Conservation (phyloP, 1,140 invertebrate genomes). For the Scaptomyza hsui region DNA sequence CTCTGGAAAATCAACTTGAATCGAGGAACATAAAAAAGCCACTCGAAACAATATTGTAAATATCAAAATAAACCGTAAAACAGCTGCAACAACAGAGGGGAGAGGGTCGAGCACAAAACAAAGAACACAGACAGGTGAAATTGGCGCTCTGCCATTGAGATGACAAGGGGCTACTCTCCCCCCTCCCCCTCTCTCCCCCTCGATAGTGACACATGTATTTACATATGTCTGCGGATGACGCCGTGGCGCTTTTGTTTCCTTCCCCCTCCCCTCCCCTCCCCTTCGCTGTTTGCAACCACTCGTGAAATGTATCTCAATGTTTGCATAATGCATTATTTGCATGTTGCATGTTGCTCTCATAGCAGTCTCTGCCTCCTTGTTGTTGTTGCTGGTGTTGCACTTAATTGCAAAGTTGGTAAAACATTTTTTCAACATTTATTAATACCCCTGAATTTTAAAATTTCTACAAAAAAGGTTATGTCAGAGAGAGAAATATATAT, state of each 20-base stretch:
- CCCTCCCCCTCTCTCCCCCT: not conserved
- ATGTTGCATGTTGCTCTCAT: constrained; percentile 11
- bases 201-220: constrained; percentile 21
- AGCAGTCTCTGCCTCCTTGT: too few species aligned
- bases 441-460: not conserved
- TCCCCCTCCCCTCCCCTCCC: not conserved
- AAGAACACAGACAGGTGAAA: constrained; percentile 45
- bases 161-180: constrained; percentile 20
- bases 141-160: constrained; percentile 37
- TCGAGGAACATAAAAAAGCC: constrained; percentile 10
- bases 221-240: constrained; percentile 25
- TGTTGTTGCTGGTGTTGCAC: constrained; percentile 30
- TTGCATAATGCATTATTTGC: constrained; percentile 58
- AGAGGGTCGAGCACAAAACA: constrained; percentile 3
- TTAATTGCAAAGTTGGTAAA: constrained; percentile 56
- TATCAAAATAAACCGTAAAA: constrained; percentile 26
- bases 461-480: constrained; percentile 20
- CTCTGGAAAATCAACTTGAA: constrained; percentile 33
- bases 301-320: constrained; percentile 50
- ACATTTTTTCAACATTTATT: constrained; percentile 35
- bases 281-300: constrained; percentile 9
- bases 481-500: too few species aligned
- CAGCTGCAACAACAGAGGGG: constrained; percentile 22
- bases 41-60: constrained; percentile 37
- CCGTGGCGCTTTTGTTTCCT: constrained; percentile 23